Evolutionary conservation across 2,797 vertebrate genomes (phyloP).

Genomic region (Spizella passerina): DNA sequence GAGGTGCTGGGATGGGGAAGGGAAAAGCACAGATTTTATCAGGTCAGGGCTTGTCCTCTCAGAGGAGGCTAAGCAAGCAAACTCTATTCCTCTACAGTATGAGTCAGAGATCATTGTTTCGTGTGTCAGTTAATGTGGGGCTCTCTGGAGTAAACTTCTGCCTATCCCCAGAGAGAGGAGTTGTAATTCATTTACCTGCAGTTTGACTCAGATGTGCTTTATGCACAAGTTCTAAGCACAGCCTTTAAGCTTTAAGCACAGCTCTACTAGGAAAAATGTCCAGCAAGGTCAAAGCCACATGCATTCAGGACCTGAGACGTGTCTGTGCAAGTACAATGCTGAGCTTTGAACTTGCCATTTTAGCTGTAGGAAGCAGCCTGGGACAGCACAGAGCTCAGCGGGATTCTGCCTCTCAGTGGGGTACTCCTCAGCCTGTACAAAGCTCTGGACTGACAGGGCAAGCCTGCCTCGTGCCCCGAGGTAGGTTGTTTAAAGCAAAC

Average conservation of each 20-base stretch:
- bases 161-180: accelerated
- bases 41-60: neutral
- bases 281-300: neutral
- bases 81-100: neutral
- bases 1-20: neutral
- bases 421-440: neutral
- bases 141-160: neutral
- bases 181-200: neutral
- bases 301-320: neutral
- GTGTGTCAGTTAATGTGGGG: neutral
- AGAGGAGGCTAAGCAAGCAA: conserved; percentile 34
- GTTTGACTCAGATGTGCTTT: neutral
- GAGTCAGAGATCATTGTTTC: neutral
- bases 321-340: neutral
- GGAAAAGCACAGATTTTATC: conserved; percentile 16
- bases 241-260: neutral
- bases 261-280: neutral
- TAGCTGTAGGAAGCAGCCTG: neutral
- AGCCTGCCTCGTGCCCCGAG: neutral
- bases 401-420: neutral
- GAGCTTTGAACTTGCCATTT: neutral
- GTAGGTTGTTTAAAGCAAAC: neutral
- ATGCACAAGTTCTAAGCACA: neutral
- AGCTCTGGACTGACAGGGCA: neutral
- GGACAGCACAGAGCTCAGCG: neutral